Percentiles rank a stretch among this genome's conserved stretches.
Conservation (phyloP, 2,113 vertebrate genomes). For the Alligator sinensis region DNA sequence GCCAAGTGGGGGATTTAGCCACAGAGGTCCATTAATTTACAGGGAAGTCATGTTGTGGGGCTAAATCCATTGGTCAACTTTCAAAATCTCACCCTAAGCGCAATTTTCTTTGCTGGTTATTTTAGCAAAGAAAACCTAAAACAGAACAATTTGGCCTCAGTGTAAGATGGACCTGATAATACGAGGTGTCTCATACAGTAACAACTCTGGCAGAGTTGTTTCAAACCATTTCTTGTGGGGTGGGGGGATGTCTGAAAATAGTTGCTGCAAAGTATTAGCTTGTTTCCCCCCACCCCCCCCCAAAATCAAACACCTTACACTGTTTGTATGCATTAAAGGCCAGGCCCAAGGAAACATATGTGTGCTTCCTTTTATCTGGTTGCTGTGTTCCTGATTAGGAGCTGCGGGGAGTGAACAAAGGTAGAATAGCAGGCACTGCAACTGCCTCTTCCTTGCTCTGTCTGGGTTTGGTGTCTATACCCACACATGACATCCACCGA, state of each 20-base stretch:
- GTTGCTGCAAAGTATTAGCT: rapidly evolving
- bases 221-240: background rate
- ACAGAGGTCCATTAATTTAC: rapidly evolving
- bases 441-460: background rate
- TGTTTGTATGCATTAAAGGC: background rate
- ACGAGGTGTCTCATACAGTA: rapidly evolving
- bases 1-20: background rate
- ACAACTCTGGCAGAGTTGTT: background rate
- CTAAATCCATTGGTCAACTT: background rate
- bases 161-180: background rate
- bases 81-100: background rate
- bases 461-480: background rate
- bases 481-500: background rate
- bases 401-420: background rate
- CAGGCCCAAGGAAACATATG: background rate
- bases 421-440: rapidly evolving
- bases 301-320: background rate
- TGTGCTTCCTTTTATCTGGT: rapidly evolving
- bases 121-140: background rate
- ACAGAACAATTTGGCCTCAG: rapidly evolving
- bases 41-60: rapidly evolving
- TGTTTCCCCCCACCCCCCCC: background rate
- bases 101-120: rapidly evolving
- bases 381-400: rapidly evolving
- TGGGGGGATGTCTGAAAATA: background rate